phyloP scores from a whole-genome alignment of 2,888 invertebrate genomes.

The Phortica okadai region DNA sequence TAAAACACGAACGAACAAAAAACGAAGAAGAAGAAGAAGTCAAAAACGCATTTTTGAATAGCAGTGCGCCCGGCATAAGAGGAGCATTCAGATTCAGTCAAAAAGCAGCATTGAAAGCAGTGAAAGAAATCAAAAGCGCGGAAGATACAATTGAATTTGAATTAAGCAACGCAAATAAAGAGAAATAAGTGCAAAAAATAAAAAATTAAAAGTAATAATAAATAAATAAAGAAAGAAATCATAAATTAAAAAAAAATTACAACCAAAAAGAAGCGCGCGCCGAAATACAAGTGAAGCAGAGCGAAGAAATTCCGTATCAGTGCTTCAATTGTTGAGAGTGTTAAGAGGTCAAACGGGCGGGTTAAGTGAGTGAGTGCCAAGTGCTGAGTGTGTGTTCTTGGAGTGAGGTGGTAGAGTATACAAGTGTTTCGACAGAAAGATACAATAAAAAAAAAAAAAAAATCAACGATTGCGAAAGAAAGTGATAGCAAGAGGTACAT shows the following conservation, averaged over 20 bases:
- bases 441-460: not conserved
- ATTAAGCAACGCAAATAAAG: slow-evolving; percentile 58
- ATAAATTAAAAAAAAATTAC: slow-evolving; percentile 33
- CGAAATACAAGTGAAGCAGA: not conserved
- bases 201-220: slow-evolving; percentile 15
- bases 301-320: slow-evolving; percentile 57
- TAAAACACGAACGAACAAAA: not conserved
- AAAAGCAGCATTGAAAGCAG: not conserved
- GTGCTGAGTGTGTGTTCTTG: not conserved
- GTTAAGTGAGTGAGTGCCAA: slow-evolving; percentile 16
- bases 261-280: slow-evolving; percentile 47
- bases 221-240: slow-evolving; percentile 38
- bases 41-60: not conserved
- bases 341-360: slow-evolving; percentile 53
- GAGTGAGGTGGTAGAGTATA: not conserved
- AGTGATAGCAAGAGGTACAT: not conserved
- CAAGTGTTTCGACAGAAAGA: not conserved
- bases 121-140: slow-evolving; percentile 54
- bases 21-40: not conserved
- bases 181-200: slow-evolving; percentile 37
- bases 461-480: slow-evolving; percentile 4
- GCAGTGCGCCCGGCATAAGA: not conserved
- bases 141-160: slow-evolving; percentile 67
- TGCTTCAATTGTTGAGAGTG: slow-evolving; percentile 60
- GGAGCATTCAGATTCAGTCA: not conserved